These are phyloP conservation scores for Gallirallus australis DNA, from an alignment of 2,797 vertebrate species.

Conservation along the genomic window DNA sequence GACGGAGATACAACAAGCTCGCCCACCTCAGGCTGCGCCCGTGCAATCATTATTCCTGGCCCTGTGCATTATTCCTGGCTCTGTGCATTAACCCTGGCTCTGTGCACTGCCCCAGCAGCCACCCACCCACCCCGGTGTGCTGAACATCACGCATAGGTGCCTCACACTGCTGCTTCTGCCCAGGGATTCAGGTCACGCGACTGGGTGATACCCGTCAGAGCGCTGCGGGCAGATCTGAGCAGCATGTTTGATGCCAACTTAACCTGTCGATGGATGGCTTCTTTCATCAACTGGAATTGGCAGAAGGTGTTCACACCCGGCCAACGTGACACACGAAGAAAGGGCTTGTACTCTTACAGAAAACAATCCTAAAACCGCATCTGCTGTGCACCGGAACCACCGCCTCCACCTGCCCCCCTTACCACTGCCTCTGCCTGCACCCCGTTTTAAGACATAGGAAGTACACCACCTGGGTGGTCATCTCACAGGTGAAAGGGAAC, in stretches of 20 bases:
- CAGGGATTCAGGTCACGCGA: not conserved
- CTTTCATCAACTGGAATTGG: not conserved
- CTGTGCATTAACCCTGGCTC: not conserved
- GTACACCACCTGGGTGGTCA: not conserved
- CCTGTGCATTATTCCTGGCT: not conserved
- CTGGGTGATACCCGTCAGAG: not conserved
- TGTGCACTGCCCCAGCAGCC: rapidly evolving
- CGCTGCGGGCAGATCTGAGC: not conserved
- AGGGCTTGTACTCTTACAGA: not conserved
- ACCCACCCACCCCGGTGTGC: not conserved
- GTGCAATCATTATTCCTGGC: not conserved
- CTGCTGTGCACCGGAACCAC: not conserved
- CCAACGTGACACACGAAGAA: not conserved
- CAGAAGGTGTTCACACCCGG: not conserved
- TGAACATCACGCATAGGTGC: not conserved
- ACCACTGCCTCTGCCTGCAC: not conserved
- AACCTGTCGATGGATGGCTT: not conserved
- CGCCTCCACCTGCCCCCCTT: not conserved
- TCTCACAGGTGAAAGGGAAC: not conserved
- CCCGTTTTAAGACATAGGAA: not conserved
- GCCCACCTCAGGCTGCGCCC: not conserved
- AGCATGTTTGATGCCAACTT: not conserved
- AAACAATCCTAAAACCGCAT: not conserved
- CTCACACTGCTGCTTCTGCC: not conserved
- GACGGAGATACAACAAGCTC: not conserved